Evolutionary conservation across 2,113 vertebrate species (phyloP).

Genomic region (Herpailurus yagouaroundi): DNA sequence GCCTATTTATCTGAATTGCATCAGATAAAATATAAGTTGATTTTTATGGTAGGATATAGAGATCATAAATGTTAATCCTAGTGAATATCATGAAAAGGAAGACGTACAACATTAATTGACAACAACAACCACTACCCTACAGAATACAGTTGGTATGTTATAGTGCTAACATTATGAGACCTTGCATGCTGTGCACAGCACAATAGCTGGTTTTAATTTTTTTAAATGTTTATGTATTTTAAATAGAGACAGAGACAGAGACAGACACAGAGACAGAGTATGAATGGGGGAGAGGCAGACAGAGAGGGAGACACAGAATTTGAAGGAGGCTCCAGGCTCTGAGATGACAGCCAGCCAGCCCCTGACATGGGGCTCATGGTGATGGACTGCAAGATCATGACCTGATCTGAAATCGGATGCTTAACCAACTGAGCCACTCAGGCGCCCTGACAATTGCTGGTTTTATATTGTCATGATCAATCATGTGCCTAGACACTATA

Average conservation of each 20-base stretch:
- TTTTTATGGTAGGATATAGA: background rate
- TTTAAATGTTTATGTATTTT: too few relatives aligned
- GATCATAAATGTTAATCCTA: background rate
- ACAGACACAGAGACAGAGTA: too few relatives aligned
- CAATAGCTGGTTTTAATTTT: background rate
- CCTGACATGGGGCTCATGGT: too few relatives aligned
- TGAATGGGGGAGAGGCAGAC: too few relatives aligned
- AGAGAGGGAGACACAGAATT: too few relatives aligned
- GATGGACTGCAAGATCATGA: too few relatives aligned
- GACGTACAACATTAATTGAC: background rate
- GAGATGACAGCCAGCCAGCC: too few relatives aligned
- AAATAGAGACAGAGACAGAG: too few relatives aligned
- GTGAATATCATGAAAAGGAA: background rate
- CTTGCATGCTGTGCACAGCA: background rate
- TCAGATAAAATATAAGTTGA: background rate
- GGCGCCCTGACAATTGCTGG: background rate
- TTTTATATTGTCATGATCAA: background rate
- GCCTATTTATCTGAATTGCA: background rate
- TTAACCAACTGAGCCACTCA: too few relatives aligned
- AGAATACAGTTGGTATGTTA: background rate
- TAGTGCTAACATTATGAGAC: background rate
- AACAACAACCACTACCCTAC: background rate
- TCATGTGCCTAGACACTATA: background rate
- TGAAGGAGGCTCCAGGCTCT: too few relatives aligned
- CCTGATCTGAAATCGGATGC: too few relatives aligned